Conservation (phyloP, 1,140 invertebrate genomes). For the Potamilus streckersoni region DNA sequence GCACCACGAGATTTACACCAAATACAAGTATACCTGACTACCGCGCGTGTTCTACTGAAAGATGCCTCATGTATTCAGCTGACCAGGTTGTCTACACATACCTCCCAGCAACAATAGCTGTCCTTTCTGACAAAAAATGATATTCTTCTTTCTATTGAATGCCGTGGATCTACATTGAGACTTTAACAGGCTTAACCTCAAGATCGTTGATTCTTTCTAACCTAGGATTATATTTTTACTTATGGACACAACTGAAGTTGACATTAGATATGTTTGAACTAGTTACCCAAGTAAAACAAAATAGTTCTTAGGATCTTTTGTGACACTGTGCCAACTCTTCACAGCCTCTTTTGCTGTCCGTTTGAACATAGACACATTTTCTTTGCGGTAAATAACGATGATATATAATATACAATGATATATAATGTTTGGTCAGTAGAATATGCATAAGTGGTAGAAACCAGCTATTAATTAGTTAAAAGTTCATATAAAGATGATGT, state of each 20-base stretch:
- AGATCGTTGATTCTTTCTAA: not conserved
- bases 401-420: too few relatives aligned
- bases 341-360: constrained; percentile 12
- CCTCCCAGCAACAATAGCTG: not conserved
- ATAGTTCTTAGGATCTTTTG: not conserved
- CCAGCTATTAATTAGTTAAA: too few relatives aligned
- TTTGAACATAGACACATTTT: too few relatives aligned
- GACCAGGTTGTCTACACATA: not conserved
- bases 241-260: not conserved
- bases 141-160: not conserved
- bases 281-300: not conserved
- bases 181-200: not conserved
- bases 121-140: not conserved
- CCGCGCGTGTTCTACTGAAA: too few relatives aligned
- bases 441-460: too few relatives aligned
- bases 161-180: too few relatives aligned
- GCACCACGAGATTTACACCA: too few relatives aligned
- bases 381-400: too few relatives aligned
- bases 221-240: not conserved
- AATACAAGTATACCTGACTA: too few relatives aligned
- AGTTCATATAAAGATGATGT: too few relatives aligned
- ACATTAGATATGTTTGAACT: not conserved
- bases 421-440: too few relatives aligned
- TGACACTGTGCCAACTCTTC: constrained; percentile 3
- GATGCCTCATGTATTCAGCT: too few relatives aligned